Conservation (phyloP, 2,888 invertebrate species). For the Spisula solida region DNA sequence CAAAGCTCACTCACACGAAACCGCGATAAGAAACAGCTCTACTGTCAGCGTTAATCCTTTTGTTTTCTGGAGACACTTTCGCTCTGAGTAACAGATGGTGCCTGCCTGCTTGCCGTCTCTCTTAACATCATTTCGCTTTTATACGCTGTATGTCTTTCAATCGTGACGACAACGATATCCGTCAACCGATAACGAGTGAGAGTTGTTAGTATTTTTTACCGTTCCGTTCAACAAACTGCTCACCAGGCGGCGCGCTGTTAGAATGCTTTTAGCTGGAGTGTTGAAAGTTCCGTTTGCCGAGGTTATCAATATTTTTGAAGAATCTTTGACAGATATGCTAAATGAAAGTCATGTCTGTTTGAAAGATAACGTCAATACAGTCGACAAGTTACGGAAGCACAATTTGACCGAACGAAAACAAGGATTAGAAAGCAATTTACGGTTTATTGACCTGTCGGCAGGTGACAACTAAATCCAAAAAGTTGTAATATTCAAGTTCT, state of each 20-base stretch:
- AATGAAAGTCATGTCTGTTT: neutral
- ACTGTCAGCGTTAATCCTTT: conserved; percentile 18
- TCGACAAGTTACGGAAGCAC: neutral
- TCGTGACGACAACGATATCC: conserved; percentile 22
- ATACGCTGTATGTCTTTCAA: conserved; percentile 32
- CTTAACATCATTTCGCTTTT: conserved; percentile 65
- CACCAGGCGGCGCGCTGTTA: conserved; percentile 47
- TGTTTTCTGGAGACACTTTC: conserved; percentile 22
- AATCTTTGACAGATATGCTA: neutral
- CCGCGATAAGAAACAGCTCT: neutral
- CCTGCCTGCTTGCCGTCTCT: conserved; percentile 54
- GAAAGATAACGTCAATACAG: neutral
- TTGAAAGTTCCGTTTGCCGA: conserved; percentile 43
- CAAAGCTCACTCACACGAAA: neutral
- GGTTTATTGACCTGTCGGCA: neutral
- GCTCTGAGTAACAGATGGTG: conserved; percentile 18
- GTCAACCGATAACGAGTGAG: neutral
- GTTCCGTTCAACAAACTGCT: conserved; percentile 22
- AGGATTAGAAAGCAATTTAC: neutral
- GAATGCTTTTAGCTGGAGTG: conserved; percentile 51
- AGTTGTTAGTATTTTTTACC: conserved; percentile 31
- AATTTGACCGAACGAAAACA: conserved; percentile 6
- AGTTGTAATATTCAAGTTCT: too few species aligned
- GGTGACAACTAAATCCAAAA: neutral
- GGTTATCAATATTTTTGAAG: conserved; percentile 18